Percentiles rank a stretch among this genome's conserved stretches.
phyloP scores from a whole-genome alignment of 2,113 vertebrate species.

The Caracal caracal region DNA sequence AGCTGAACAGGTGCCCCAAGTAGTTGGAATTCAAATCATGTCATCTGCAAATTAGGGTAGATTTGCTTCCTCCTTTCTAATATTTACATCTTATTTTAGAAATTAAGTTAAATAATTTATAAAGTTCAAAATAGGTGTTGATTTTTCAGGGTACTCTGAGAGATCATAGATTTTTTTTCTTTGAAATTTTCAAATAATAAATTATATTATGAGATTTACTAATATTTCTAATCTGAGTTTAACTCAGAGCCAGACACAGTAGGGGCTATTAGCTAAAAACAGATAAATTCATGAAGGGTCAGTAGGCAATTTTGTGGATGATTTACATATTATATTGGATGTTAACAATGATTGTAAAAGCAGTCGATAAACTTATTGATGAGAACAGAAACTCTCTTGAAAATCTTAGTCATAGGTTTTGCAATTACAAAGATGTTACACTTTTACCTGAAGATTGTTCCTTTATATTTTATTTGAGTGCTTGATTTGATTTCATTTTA shows the following conservation, averaged over 20 bases:
- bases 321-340: conserved; percentile 40
- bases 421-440: background rate
- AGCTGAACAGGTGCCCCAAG: background rate
- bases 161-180: background rate
- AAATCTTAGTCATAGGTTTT: conserved; percentile 45
- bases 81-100: background rate
- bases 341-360: conserved; percentile 1
- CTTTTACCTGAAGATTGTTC: conserved; percentile 9
- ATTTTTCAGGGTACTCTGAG: background rate
- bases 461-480: conserved; percentile 50
- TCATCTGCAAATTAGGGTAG: background rate
- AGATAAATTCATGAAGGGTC: background rate
- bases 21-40: background rate
- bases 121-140: conserved; percentile 5
- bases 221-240: conserved; percentile 26
- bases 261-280: background rate
- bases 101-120: conserved; percentile 11
- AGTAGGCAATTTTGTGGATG: background rate
- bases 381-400: conserved; percentile 6
- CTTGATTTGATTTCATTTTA: conserved; percentile 53
- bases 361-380: background rate
- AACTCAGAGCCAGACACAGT: background rate
- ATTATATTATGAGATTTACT: background rate
- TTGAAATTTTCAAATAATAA: background rate
- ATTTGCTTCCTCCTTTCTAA: background rate